Base-by-base conservation (phyloP, 2,888 invertebrate genomes). In the Chrysomela aeneicollis region DNA sequence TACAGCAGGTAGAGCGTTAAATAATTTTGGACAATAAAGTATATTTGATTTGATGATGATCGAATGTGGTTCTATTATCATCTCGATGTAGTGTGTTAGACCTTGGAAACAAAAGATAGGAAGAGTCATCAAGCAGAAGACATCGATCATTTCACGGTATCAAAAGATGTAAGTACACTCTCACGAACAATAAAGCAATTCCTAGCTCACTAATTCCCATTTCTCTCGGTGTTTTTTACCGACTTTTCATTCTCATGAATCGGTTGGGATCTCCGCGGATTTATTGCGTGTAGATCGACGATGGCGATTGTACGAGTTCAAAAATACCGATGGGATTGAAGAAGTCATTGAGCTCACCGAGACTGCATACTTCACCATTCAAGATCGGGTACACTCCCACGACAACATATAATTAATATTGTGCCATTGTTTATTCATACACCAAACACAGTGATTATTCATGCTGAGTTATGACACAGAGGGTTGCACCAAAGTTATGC, bases 361-460 rank as follows among this genome's bases (percentile, higher is more conserved):
- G 52, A 46, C 59, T 53, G 54, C 61, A 55, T 32, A 42, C 30
- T 49, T 15, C 42, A 52, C n/a, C 26, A 54, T 57, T 22, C 51
- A 51, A 64, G 61, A 61, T 37, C 66, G 60, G 22, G 49, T 12
- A 57, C 37, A 67, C 69, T 69, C 71, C 68, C 71, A 71, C 69
- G 68, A 64, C 57, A 42, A 21, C 50, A 47, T 61, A 64, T 67
- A 71, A 73, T 73, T 73, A 71, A 71, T 73, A 71, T 66, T 71
- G 59, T 65, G 63, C 70, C 67, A 73, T 71, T 73, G 73, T 73
- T 70, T 71, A 70, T 73, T 73, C 71, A 55, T 57, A 65, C 61
- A 61, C 49, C 46, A 59, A 50, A 59, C 19, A 59, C 51, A 26
- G 50, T 51, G 42, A 51, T 59, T 59, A 59, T 59, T 59, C 42